Conservation (phyloP, 2,113 vertebrate genomes). For the Saccopteryx bilineata region DNA sequence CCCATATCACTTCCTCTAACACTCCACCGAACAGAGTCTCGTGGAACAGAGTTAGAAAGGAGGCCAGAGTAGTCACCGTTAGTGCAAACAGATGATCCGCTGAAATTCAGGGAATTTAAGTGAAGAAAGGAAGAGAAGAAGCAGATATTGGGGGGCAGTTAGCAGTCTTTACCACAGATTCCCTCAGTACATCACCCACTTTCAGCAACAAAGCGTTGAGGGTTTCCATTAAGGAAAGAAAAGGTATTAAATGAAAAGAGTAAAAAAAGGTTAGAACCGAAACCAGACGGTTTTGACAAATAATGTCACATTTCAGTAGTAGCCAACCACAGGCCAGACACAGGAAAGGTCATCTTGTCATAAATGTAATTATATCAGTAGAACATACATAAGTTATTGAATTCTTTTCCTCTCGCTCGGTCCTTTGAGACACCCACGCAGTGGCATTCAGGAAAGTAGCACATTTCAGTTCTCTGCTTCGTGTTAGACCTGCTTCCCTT, state of each 20-base stretch:
- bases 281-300: neutral
- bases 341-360: constrained; percentile 43
- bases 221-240: neutral
- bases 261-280: neutral
- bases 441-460: constrained; percentile 12
- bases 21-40: neutral
- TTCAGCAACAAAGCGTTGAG: neutral
- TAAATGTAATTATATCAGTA: constrained; percentile 58
- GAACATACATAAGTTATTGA: constrained; percentile 60
- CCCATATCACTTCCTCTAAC: neutral
- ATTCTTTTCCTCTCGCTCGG: constrained; percentile 44
- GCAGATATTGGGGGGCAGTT: neutral
- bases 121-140: neutral
- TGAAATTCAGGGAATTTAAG: neutral
- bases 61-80: neutral
- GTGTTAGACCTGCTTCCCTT: neutral
- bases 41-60: neutral
- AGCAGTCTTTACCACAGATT: neutral
- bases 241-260: neutral
- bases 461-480: constrained; percentile 25
- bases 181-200: neutral
- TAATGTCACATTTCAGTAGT: constrained; percentile 32
- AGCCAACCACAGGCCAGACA: neutral
- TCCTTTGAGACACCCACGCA: neutral
- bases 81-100: neutral